Conservation (phyloP, 1,140 invertebrate species). For the Eciton burchellii region DNA sequence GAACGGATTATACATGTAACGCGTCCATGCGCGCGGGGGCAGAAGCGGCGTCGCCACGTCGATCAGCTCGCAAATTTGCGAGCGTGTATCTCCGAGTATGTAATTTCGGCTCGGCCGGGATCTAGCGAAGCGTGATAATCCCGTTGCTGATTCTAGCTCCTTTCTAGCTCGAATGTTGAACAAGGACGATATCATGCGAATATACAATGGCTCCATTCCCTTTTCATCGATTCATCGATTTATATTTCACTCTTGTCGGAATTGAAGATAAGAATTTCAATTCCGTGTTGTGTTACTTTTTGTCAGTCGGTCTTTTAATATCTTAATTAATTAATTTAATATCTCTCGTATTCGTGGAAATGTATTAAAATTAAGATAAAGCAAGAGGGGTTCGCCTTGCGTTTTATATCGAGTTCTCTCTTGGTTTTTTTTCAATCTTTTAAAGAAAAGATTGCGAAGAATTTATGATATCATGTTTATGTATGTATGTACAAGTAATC, state of each 20-base stretch:
- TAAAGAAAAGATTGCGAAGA: too few species aligned
- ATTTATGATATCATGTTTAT: too few species aligned
- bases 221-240: constrained; percentile 5
- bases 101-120: constrained; percentile 10
- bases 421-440: too few species aligned
- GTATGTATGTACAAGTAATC: too few species aligned
- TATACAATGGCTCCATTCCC: neutral
- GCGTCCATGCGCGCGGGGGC: neutral
- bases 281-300: neutral
- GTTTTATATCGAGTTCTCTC: too few species aligned
- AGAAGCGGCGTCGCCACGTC: constrained; percentile 2
- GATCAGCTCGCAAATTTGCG: neutral
- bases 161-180: neutral
- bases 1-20: constrained; percentile 17
- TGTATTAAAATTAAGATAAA: too few species aligned
- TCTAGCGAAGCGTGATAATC: neutral
- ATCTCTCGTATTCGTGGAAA: too few species aligned
- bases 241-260: neutral
- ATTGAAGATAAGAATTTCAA: constrained; percentile 17
- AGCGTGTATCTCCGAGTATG: neutral
- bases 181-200: neutral
- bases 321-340: too few species aligned
- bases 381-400: too few species aligned
- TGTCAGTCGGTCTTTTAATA: too few species aligned
- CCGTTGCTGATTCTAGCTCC: neutral